Base-by-base conservation (phyloP, 2,888 invertebrate genomes). In the Thereva unica region DNA sequence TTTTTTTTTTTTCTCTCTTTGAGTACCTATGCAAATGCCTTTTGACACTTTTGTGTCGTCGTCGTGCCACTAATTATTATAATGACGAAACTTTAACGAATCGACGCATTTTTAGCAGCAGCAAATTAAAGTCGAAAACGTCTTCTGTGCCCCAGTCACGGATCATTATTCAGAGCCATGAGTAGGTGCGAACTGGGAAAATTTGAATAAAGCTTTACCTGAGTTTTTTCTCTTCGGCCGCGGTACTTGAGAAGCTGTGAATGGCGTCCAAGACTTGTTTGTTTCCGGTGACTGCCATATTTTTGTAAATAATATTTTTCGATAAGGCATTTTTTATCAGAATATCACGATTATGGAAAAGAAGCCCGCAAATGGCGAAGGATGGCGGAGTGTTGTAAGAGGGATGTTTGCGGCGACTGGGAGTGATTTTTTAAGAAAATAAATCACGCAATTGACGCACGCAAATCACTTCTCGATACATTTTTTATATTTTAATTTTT, bases 1-100 rank as follows among this genome's bases (percentile, higher is more conserved):
- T 23, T 2, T 23, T 23, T 23, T 23, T 2, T 23, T 23, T 23
- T 2, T 23, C 2, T 23, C 23, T 23, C 40, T 59, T 41, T 57
- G 64, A 64, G 64, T 64, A 64, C 57, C 64, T 68, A 68, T 68
- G 68, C 68, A 68, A 68, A 68, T 68, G 68, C 12, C 37, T 45
- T 68, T 68, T 68, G 68, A 65, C 68, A 56, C 59, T 23, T 23
- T 23, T 68, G 64, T 59, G 64, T 52, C 68, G 56, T 65, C 50
- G 52, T 67, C 54, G 61, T 61, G 47, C 57, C 59, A 66, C 66
- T 49, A 66, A 59, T 66, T 66, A 47, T 66, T 59, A 44, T 59
- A 66, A 57, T 66, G 59, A 66, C 50, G 50, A 66, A 59, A 52
- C 59, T 42, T 59, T 66, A 44, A 53, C 23, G 52, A 66, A 59